A percentile compares a stretch with the other conserved stretches of the same genome.
Conservation (phyloP, 2,797 vertebrate species). For the Falco berigora region DNA sequence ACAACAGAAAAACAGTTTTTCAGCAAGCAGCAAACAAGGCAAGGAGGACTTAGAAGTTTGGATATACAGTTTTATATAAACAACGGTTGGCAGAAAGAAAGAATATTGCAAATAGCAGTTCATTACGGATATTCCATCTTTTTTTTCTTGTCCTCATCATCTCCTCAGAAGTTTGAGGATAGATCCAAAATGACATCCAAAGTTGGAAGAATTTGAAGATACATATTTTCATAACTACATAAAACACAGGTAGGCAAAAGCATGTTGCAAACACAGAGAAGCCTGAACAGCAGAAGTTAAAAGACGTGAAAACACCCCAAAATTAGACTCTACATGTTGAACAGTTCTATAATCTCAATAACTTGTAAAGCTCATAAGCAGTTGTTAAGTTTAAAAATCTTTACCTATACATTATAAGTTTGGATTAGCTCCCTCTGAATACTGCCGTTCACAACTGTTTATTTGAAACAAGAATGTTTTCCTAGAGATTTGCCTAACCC, state of each 20-base stretch:
- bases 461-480: not conserved
- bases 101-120: not conserved
- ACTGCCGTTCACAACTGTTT: not conserved
- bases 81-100: not conserved
- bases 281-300: not conserved
- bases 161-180: not conserved
- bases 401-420: not conserved
- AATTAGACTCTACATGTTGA: not conserved
- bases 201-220: not conserved
- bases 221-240: not conserved
- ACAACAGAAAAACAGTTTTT: not conserved
- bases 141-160: not conserved
- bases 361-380: not conserved
- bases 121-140: not conserved
- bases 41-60: not conserved
- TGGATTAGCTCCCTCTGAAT: not conserved
- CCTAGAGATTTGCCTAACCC: not conserved
- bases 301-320: not conserved
- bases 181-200: not conserved
- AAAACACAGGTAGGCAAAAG: not conserved
- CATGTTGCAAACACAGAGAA: not conserved
- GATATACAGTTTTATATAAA: not conserved
- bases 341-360: not conserved
- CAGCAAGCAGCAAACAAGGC: not conserved
- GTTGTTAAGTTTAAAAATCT: not conserved